Evolutionary conservation across 1,140 invertebrate genomes (phyloP).

Genomic region (Drosophila nikananu): DNA sequence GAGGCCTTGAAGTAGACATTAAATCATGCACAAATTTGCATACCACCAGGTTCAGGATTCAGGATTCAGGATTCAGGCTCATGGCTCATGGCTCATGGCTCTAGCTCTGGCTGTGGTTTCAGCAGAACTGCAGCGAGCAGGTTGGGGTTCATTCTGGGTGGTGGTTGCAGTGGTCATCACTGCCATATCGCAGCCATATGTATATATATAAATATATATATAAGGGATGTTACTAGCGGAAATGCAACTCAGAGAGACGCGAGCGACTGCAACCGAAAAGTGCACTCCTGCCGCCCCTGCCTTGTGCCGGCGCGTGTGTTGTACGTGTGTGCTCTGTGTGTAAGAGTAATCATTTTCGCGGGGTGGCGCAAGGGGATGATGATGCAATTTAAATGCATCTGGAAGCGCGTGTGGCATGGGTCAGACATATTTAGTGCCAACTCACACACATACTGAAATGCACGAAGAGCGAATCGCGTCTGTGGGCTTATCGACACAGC

Average conservation of each 20-base stretch:
- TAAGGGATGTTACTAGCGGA: constrained; percentile 75
- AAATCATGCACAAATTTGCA: constrained; percentile 67
- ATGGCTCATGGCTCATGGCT: too few species aligned
- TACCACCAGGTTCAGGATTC: constrained; percentile 35
- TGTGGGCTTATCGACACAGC: constrained; percentile 15
- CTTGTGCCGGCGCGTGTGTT: background rate
- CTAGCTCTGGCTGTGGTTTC: constrained; percentile 27
- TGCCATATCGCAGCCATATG: constrained; percentile 37
- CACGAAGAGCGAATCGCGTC: constrained; percentile 8
- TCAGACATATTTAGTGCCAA: constrained; percentile 57
- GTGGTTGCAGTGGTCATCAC: constrained; percentile 49
- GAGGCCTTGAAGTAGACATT: constrained; percentile 63
- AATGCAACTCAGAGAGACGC: constrained; percentile 50
- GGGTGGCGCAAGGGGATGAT: constrained; percentile 35
- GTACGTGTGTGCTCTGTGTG: constrained; percentile 3
- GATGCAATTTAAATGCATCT: constrained; percentile 41
- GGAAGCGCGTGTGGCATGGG: constrained; percentile 48
- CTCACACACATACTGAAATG: constrained; percentile 15
- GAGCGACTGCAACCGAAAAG: constrained; percentile 45
- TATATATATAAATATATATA: constrained; percentile 76
- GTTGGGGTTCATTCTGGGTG: constrained; percentile 19
- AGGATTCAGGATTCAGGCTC: constrained; percentile 1
- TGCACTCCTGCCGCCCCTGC: constrained; percentile 49
- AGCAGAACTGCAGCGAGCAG: constrained; percentile 3
- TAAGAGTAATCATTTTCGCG: constrained; percentile 38